Base-by-base conservation (phyloP, 2,797 vertebrate species). In the Poeciliopsis infans region DNA sequence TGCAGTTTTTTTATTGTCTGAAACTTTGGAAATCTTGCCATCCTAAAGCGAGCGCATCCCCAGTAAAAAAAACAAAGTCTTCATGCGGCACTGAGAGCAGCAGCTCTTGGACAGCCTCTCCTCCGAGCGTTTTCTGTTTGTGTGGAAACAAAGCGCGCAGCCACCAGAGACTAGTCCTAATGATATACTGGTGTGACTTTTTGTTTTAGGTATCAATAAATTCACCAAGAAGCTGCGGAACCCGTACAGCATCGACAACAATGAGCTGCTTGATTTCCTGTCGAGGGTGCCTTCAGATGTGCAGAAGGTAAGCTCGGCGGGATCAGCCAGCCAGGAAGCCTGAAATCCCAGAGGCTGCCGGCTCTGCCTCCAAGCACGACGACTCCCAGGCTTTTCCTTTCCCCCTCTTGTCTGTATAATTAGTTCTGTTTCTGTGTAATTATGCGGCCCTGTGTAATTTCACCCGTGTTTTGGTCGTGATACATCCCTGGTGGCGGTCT, bases 151-250 rank as follows among this genome's bases (percentile, higher is more conserved):
- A 88, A 87, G 83, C 83, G 76, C 53, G 73, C 90, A 87, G 88
- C 91, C 86, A 81, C 85, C 39, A 78, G 83, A 90, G 91, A 87
- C 86, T 88, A 83, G 74, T 78, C 80, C 64, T 93, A 93, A 94
- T 94, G 88, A 94, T 90, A 92, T 71, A 90, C 91, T 93, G 91
- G 90, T 92, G 89, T 89, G 91, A 90, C 88, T 91, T 80, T 89
- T 81, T 89, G 84, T 31, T 91, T 90, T 88, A 99, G 98, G 98
- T 89, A 96, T 99, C 95, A 97, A 99, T 96, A 99, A 99, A 96
- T 99, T 99, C 94, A 99, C 98, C 84, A 99, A 99, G 97, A 99
- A 97, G 94, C 94, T 99, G 83, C 96, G 98, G 92, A 98, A 97
- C 91, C 98, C 97, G n/a, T 98, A 98, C 43, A 94, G 97, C 93